Conservation (phyloP, 2,797 vertebrate genomes). For the Morelia viridis region DNA sequence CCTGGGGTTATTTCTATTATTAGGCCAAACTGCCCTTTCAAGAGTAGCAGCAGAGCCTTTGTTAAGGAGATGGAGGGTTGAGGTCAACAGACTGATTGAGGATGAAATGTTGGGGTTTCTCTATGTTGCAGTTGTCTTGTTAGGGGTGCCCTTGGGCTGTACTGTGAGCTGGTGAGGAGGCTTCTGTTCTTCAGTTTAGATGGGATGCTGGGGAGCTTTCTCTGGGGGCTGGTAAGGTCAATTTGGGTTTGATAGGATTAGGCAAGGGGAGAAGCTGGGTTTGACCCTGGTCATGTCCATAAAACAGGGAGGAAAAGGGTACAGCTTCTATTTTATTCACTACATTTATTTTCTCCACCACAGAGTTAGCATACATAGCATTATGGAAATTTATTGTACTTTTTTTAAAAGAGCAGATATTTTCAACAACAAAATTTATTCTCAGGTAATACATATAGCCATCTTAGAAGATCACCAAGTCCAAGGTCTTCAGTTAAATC, state of each 20-base stretch:
- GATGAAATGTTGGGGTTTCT: not conserved
- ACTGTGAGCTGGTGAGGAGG: not conserved
- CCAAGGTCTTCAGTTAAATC: not conserved
- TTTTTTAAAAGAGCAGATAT: not conserved
- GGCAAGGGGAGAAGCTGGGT: not conserved
- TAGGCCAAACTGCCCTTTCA: not conserved
- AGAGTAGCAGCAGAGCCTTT: not conserved
- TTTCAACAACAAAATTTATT: not conserved
- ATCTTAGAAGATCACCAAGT: not conserved
- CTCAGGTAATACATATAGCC: not conserved
- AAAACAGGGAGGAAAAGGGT: not conserved
- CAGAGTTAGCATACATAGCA: not conserved
- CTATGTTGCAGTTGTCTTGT: not conserved
- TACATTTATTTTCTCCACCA: not conserved
- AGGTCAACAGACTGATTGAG: not conserved
- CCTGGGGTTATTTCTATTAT: not conserved
- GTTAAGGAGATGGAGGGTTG: not conserved
- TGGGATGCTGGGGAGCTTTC: not conserved
- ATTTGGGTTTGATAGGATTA: not conserved
- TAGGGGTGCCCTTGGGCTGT: not conserved
- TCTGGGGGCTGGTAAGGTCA: not conserved
- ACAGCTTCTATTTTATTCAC: not conserved
- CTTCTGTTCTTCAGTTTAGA: not conserved
- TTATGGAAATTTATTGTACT: not conserved
- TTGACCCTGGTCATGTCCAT: not conserved